phyloP scores from a whole-genome alignment of 2,113 vertebrate species.

The Nematolebias whitei region DNA sequence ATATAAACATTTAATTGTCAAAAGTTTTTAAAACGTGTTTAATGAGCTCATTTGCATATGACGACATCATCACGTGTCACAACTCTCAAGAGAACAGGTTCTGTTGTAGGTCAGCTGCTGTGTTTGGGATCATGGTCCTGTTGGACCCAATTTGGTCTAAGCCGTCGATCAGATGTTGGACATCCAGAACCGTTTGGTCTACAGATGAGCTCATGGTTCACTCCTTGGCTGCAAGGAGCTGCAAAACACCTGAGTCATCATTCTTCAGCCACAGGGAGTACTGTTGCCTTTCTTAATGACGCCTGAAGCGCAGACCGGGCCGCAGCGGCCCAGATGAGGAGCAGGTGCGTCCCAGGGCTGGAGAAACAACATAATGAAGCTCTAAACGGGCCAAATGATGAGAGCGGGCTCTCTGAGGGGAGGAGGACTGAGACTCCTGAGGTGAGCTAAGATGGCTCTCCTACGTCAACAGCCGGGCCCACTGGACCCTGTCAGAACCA shows the following conservation, averaged over 20 bases:
- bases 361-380: constrained; percentile 74
- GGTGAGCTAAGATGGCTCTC: constrained; percentile 12
- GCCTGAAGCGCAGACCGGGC: constrained; percentile 37
- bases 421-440: constrained; percentile 17
- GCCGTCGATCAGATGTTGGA: too few species aligned
- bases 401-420: constrained; percentile 41
- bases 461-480: constrained; percentile 54
- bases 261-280: constrained; percentile 54
- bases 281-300: constrained; percentile 73
- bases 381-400: constrained; percentile 29
- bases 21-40: too few species aligned
- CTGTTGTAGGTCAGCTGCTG: neutral
- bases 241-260: constrained; percentile 50
- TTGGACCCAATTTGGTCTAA: too few species aligned
- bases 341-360: constrained; percentile 41
- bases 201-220: neutral
- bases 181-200: neutral
- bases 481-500: constrained; percentile 14
- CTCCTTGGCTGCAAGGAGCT: neutral
- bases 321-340: constrained; percentile 54
- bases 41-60: too few species aligned
- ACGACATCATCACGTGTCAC: too few species aligned
- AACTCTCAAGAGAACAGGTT: too few species aligned
- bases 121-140: too few species aligned
- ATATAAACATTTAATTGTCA: too few species aligned